Conservation (phyloP, 2,797 vertebrate genomes). For the Galaxias olidus region DNA sequence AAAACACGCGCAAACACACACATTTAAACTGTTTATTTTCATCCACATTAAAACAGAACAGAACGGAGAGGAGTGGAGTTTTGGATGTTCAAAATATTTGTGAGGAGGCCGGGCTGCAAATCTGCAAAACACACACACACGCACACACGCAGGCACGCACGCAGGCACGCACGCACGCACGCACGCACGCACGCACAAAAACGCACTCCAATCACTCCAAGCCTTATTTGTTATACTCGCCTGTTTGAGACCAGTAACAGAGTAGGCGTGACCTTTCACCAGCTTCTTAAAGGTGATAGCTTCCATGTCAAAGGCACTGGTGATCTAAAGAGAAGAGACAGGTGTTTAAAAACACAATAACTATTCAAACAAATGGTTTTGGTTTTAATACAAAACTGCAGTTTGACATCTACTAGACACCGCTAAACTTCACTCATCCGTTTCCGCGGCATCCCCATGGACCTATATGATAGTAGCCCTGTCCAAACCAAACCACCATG, state of each 20-base stretch:
- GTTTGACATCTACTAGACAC: too few species aligned
- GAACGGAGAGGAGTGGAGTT: background rate
- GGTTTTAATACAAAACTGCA: too few species aligned
- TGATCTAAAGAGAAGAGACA: constrained; percentile 70
- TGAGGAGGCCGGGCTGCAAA: background rate
- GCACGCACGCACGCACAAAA: background rate
- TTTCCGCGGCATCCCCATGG: too few species aligned
- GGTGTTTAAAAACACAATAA: background rate
- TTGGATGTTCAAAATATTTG: too few species aligned
- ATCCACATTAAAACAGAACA: background rate
- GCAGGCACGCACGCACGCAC: background rate
- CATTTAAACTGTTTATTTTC: too few species aligned
- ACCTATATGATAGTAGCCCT: too few species aligned
- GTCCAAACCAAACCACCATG: too few species aligned
- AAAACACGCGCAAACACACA: background rate
- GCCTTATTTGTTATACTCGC: constrained; percentile 63
- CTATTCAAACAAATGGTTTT: too few species aligned
- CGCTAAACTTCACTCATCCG: too few species aligned
- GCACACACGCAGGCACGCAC: too few species aligned
- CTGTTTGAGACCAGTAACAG: constrained; percentile 81
- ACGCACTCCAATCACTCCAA: background rate
- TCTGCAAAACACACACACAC: constrained; percentile 6
- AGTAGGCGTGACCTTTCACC: constrained; percentile 92
- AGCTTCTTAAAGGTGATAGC: constrained; percentile 88
- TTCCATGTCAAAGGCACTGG: constrained; percentile 83